A percentile compares a stretch with the other conserved stretches of the same genome.
Conservation (phyloP, 2,888 invertebrate genomes). For the Yponomeuta evonymella region DNA sequence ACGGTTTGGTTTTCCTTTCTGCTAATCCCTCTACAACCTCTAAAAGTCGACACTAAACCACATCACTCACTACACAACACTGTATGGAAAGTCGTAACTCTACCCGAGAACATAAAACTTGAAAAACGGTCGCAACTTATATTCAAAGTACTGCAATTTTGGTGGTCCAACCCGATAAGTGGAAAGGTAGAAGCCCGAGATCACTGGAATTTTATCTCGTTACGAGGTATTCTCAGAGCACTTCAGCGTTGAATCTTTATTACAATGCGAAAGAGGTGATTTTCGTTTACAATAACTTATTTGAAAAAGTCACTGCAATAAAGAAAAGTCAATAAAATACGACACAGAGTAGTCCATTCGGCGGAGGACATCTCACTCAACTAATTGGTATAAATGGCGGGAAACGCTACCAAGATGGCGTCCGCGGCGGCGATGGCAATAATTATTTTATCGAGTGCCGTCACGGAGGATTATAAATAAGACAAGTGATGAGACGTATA, state of each 20-base stretch:
- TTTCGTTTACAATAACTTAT: background rate
- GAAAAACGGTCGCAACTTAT: background rate
- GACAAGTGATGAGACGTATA: conserved; percentile 66
- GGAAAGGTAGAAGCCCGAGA: background rate
- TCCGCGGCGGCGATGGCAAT: conserved; percentile 41
- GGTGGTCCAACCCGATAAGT: background rate
- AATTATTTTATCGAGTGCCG: conserved; percentile 62
- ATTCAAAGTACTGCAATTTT: background rate
- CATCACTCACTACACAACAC: background rate
- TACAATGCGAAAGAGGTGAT: background rate
- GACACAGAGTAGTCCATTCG: conserved; percentile 49
- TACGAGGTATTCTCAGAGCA: background rate
- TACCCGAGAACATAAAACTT: background rate
- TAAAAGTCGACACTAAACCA: background rate
- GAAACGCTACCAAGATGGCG: conserved; percentile 45
- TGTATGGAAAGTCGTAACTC: background rate
- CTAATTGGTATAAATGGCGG: conserved; percentile 71
- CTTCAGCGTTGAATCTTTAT: background rate
- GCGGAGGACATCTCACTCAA: conserved; percentile 72
- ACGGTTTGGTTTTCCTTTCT: background rate
- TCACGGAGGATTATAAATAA: conserved; percentile 67
- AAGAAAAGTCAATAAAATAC: conserved; percentile 2
- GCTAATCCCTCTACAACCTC: background rate
- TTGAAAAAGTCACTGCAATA: background rate
- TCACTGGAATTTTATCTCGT: background rate